A percentile compares a stretch with the other conserved stretches of the same genome.
phyloP scores from a whole-genome alignment of 2,888 invertebrate species.

The Pachycephus smyrnensis region DNA sequence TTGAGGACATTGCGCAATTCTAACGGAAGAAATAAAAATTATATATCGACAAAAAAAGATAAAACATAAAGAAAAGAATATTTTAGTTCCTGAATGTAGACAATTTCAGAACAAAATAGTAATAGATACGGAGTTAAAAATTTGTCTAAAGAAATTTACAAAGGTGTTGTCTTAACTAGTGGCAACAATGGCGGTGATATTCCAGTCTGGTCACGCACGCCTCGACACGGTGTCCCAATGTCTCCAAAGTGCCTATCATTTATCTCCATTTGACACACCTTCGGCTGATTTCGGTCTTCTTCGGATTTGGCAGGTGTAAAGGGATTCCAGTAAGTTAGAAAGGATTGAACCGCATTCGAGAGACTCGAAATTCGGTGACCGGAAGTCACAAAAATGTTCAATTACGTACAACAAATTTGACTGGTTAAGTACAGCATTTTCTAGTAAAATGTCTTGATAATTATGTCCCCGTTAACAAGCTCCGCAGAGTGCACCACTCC shows the following conservation, averaged over 20 bases:
- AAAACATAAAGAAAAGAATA: neutral
- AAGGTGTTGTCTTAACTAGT: neutral
- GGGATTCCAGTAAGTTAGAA: neutral
- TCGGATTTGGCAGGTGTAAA: neutral
- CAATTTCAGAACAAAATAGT: neutral
- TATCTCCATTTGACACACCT: slow-evolving; percentile 30
- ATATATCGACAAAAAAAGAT: slow-evolving; percentile 11
- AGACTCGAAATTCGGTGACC: neutral
- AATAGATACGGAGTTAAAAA: neutral
- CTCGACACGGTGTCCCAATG: slow-evolving; percentile 25
- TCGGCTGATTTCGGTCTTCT: neutral
- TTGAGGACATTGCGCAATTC: slow-evolving; percentile 6
- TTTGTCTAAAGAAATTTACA: neutral
- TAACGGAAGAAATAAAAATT: neutral
- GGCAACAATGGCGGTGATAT: slow-evolving; percentile 8
- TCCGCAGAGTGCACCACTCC: neutral
- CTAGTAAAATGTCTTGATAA: neutral
- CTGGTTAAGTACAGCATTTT: neutral
- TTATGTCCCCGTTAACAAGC: neutral
- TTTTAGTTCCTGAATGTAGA: neutral
- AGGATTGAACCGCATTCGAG: neutral
- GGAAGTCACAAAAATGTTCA: neutral
- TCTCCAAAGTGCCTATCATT: slow-evolving; percentile 32
- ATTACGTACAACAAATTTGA: neutral
- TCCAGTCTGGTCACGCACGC: slow-evolving; percentile 24